These are phyloP conservation scores for Caenorhabditis parvicauda DNA, from an alignment of 2,888 invertebrate genomes.

Conservation along the genomic window DNA sequence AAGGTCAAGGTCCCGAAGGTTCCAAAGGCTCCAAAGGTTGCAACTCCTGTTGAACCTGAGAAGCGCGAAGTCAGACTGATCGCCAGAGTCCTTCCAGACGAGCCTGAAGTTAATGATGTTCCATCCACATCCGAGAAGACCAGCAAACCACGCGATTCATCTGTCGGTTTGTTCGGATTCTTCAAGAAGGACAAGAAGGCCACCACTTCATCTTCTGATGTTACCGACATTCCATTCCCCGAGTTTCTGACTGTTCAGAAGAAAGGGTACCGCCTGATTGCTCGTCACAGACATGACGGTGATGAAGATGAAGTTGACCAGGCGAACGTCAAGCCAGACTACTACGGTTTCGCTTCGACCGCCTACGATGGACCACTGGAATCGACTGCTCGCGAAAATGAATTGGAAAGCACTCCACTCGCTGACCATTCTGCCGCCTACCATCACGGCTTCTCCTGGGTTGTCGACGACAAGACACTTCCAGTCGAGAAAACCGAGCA, in stretches of 20 bases:
- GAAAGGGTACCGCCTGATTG: conserved; percentile 1
- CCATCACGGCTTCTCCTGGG: too few relatives aligned
- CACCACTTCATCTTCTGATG: too few relatives aligned
- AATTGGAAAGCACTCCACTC: too few relatives aligned
- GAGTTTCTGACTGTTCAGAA: too few relatives aligned
- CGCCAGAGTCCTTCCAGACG: conserved; percentile 3
- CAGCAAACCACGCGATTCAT: conserved; percentile 5
- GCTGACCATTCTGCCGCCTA: too few relatives aligned
- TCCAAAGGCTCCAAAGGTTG: conserved; percentile 10
- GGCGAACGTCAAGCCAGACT: conserved; percentile 6
- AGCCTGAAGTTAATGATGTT: conserved; percentile 4
- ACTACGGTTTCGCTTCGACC: conserved; percentile 9
- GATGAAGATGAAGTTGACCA: conserved; percentile 16
- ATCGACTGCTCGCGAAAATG: too few relatives aligned
- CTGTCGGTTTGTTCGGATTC: conserved; percentile 14
- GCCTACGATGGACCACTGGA: conserved; percentile 21
- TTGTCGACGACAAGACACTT: too few relatives aligned
- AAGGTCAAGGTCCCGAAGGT: conserved; percentile 13
- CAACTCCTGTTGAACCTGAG: conserved; percentile 4
- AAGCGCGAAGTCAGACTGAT: conserved; percentile 6
- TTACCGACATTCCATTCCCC: too few relatives aligned
- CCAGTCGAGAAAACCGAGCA: too few relatives aligned
- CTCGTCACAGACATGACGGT: conserved; percentile 13
- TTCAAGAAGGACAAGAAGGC: too few relatives aligned
- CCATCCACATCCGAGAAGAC: conserved; percentile 1